Conservation (phyloP, 35 echinoderm and acorn worm species). For the Diadema setosum region DNA sequence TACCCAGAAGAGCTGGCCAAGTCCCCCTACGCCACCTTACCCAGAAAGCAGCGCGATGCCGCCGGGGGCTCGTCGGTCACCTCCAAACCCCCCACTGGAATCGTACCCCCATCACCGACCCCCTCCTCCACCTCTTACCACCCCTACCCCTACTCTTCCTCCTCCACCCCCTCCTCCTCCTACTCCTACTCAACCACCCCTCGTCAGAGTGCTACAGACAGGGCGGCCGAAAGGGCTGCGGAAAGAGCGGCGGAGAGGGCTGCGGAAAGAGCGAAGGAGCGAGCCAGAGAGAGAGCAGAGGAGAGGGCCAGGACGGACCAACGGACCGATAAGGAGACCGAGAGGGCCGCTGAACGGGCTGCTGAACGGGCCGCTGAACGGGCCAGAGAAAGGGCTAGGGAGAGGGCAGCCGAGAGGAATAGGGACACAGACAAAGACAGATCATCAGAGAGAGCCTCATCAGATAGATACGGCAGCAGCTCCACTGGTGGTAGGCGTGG, state of each 20-base stretch:
- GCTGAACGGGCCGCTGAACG: too few species aligned
- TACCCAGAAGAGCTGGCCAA: not conserved
- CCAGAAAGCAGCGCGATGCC: not conserved
- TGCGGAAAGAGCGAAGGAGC: not conserved
- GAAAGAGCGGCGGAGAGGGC: not conserved
- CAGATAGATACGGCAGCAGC: not conserved
- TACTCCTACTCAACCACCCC: not conserved
- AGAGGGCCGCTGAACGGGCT: too few species aligned
- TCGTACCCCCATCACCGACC: too few species aligned
- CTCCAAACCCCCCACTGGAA: constrained; percentile 16
- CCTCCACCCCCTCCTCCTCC: constrained; percentile 7
- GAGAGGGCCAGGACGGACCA: too few species aligned
- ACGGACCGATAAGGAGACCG: too few species aligned
- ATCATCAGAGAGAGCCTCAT: not conserved
- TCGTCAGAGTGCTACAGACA: not conserved
- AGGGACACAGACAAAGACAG: not conserved
- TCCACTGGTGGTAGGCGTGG: not conserved
- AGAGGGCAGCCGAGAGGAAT: not conserved
- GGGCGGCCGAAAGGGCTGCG: not conserved
- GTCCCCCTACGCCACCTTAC: not conserved
- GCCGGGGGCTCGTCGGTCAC: not conserved
- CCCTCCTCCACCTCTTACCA: not conserved
- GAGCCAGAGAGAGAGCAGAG: not conserved
- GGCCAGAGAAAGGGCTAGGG: not conserved
- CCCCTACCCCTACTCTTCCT: constrained; percentile 14